Conservation (phyloP, 2,797 vertebrate genomes). For the Halcyon chelicuti region DNA sequence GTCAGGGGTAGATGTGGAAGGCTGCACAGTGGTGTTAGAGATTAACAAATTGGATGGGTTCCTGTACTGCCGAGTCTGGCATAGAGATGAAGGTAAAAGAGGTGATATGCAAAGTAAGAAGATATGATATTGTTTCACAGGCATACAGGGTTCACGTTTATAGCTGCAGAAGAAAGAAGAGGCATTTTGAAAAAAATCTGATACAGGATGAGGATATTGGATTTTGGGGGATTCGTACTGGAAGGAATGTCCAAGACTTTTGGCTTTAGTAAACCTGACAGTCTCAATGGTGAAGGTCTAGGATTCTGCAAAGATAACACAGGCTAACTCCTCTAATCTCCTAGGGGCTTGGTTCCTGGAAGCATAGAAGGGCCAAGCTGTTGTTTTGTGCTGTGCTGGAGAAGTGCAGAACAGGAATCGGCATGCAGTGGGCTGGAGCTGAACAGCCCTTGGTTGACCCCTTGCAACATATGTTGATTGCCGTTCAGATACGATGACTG, state of each 20-base stretch:
- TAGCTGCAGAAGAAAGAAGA: background rate
- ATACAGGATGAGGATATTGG: background rate
- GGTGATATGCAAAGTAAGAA: background rate
- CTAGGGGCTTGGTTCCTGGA: background rate
- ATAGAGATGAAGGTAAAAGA: background rate
- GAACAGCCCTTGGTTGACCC: constrained; percentile 30
- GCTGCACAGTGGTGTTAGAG: background rate
- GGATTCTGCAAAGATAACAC: background rate
- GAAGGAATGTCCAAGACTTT: background rate
- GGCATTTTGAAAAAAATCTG: background rate
- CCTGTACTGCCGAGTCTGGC: background rate
- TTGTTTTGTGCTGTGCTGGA: background rate
- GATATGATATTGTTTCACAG: background rate
- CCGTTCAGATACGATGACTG: background rate
- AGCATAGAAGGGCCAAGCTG: background rate
- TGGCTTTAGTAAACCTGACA: background rate
- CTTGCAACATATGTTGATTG: constrained; percentile 37
- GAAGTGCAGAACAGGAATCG: background rate
- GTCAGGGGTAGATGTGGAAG: background rate
- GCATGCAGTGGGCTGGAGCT: background rate
- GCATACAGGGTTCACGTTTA: background rate
- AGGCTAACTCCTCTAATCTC: background rate
- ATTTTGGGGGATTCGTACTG: background rate
- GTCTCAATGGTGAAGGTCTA: background rate
- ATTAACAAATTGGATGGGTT: background rate